Evolutionary conservation across 2,888 invertebrate genomes (phyloP), one percentile per base, ranked within the genome.

Genomic region (Archips xylosteana): DNA sequence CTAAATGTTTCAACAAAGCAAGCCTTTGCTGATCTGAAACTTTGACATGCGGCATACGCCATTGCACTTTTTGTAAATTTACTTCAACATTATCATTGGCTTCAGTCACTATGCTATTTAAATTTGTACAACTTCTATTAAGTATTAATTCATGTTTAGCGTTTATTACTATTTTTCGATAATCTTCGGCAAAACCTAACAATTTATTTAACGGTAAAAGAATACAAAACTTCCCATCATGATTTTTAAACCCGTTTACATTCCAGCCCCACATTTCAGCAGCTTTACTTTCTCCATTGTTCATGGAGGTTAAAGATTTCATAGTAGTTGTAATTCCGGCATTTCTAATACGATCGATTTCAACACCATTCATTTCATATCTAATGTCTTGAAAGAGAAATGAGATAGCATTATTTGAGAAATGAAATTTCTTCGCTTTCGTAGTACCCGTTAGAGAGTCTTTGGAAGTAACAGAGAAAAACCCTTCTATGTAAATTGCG

Each of bases 241-340:
- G 36, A 36, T 36, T 36, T 36, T 36, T 36, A 36, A 36, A 36
- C 36, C 36, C 36, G 36, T 45, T 9, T 45, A 49, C 9, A 4
- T 76, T 71, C 80, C 82, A 85, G 51, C 79, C 80, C 71, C 79
- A 80, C 75, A 83, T 84, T 61, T 77, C 75, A 8, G 81, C 75
- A 54, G 74, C 70, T 73, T 76, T 78, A 68, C 75, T 76, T 76
- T 85, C 81, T 49, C 73, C 80, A 12, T 68, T 60, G 62, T 78
- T 84, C 61, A 82, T 75, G 32, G 87, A 88, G 10, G 84, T 75
- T 75, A 79, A 86, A 69, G 81, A 81, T 82, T 90, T 88, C 62
- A 86, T 79, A n/a, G 81, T 77, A 15, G 81, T 78, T 61, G 83
- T 81, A 23, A 85, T 77, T n/a, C 85, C 84, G 47, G 80, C 77